A percentile compares a stretch with the other conserved stretches of the same genome.
These are phyloP conservation scores for Euwallacea similis DNA, from an alignment of 1,140 invertebrate species.

Conservation along the genomic window DNA sequence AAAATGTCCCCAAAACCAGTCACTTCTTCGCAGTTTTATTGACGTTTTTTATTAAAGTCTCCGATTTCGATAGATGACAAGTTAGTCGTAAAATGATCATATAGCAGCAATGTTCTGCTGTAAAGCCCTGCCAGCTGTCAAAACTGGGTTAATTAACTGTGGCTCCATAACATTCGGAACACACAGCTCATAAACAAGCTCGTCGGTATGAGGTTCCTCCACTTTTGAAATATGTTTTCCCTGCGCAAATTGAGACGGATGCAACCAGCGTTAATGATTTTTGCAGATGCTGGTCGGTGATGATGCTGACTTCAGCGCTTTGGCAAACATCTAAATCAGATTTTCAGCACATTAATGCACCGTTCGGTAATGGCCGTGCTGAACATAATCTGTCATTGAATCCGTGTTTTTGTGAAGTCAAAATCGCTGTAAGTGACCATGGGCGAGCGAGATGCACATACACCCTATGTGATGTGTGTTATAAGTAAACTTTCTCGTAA, in stretches of 20 bases:
- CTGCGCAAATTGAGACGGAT: conserved; percentile 37
- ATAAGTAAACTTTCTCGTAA: neutral
- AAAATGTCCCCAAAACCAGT: too few species aligned
- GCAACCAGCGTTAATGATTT: conserved; percentile 41
- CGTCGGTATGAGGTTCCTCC: conserved; percentile 12
- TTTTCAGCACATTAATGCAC: conserved; percentile 35
- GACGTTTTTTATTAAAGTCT: too few species aligned
- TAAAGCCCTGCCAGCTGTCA: conserved; percentile 13
- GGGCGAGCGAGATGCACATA: conserved; percentile 32
- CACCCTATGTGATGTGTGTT: neutral
- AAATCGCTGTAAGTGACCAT: conserved; percentile 35
- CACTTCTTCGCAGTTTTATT: too few species aligned
- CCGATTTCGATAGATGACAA: too few species aligned
- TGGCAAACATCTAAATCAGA: conserved; percentile 37
- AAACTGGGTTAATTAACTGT: conserved; percentile 14
- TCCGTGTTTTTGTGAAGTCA: conserved; percentile 16
- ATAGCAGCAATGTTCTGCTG: conserved; percentile 14
- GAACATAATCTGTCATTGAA: conserved; percentile 21
- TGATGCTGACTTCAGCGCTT: conserved; percentile 35
- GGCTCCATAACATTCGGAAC: neutral
- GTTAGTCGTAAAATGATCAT: conserved; percentile 9
- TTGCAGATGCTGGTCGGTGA: conserved; percentile 30
- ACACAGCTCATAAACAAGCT: conserved; percentile 28
- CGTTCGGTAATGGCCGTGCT: conserved; percentile 32
- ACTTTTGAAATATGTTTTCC: conserved; percentile 17